Base-by-base conservation (phyloP, 2,888 invertebrate genomes). In the Alloscopus bannaensis region DNA sequence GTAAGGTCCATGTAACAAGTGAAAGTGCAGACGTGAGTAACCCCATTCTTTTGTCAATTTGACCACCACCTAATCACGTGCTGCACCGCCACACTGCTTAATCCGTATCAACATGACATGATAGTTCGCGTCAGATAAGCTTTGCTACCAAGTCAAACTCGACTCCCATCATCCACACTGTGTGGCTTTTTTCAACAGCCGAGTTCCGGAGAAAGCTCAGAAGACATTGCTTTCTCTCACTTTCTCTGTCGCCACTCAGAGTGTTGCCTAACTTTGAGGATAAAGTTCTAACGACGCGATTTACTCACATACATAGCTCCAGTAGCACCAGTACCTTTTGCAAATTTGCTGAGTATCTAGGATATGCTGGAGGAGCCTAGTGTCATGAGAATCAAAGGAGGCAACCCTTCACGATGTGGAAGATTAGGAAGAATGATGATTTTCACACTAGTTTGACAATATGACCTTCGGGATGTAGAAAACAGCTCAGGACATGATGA, bases 401-500 rank as follows among this genome's bases (percentile, higher is more conserved):
- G 31, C 50, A 47, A 50, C 31, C 47, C 52, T 66, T 47, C 28
- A 66, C 20, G 66, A 66, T 66, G 22, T 28, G 16, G 13, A 50
- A 52, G 52, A 52, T 66, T 36, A 24, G 22, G 52, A 66, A 66
- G 66, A 66, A 52, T 66, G 57, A 69, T 69, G 68, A 69, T 69
- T 69, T 69, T 57, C 40, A 31, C 68, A 69, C 68, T 16, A 40
- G 24, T 59, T 45, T 72, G 40, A 65, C 64, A 73, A 73, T 73
- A 65, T 29, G 73, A 73, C 73, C 73, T 73, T 73, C 73, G 73
- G 73, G 73, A 73, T 55, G 11, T n/a, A 18, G n/a, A 70, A 60
- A 55, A 59, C 29, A 59, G 59, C 18, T 31, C 31, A 59, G 1
- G 13, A 29, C 28, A 28, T 55, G 31, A 59, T n/a, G 0, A n/a